phyloP scores from a whole-genome alignment of 2,113 vertebrate species.

The Columbina picui region DNA sequence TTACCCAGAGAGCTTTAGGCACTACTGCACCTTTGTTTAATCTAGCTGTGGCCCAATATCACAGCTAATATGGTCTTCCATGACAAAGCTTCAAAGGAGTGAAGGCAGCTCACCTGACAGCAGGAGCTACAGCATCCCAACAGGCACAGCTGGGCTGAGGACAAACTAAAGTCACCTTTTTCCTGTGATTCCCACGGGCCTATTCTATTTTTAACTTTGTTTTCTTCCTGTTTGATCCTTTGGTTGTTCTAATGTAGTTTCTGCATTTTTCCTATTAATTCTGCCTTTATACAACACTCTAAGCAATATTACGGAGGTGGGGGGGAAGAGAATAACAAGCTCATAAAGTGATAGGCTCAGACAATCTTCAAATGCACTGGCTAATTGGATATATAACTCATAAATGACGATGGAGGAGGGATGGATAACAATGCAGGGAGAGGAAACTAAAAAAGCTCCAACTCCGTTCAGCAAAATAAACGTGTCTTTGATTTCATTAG shows the following conservation, averaged over 20 bases:
- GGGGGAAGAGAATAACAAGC: not conserved
- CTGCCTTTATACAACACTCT: not conserved
- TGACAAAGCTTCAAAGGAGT: not conserved
- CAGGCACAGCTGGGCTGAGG: not conserved
- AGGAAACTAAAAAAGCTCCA: not conserved
- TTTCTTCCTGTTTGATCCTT: slow-evolving; percentile 9
- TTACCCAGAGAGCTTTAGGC: not conserved
- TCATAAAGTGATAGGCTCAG: not conserved
- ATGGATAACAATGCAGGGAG: not conserved
- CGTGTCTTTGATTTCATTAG: slow-evolving; percentile 6
- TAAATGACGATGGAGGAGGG: not conserved
- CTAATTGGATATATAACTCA: slow-evolving; percentile 10
- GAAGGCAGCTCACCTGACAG: not conserved
- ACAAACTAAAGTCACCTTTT: slow-evolving; percentile 42
- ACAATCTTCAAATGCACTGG: not conserved
- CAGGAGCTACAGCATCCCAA: not conserved
- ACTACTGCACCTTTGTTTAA: not conserved
- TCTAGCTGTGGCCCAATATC: not conserved
- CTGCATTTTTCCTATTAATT: slow-evolving; percentile 10
- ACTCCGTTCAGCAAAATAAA: not conserved
- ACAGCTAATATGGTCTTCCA: not conserved
- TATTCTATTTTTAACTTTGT: slow-evolving; percentile 37
- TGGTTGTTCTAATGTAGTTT: not conserved
- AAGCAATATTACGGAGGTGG: not conserved
- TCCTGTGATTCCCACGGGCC: not conserved